Base-by-base conservation (phyloP, 2,888 invertebrate genomes). In the Leistus spinibarbis region DNA sequence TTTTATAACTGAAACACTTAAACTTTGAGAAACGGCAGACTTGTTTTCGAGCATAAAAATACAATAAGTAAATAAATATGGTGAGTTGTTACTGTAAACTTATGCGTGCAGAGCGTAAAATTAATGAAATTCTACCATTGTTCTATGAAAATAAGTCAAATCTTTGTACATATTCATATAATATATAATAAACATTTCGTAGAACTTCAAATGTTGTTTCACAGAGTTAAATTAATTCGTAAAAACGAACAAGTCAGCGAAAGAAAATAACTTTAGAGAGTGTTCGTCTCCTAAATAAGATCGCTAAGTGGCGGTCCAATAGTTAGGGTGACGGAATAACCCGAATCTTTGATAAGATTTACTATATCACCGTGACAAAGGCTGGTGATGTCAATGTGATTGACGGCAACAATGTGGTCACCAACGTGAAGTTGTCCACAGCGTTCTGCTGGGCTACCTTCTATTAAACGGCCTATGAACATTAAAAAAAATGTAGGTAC, bases 311-410 rank as follows among this genome's bases (percentile, higher is more conserved):
- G 90, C 78, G 89, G 88, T 19, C 90, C 90, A 76, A 96, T 95
- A 13, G 95, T 95, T 68, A 96, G 88, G 0, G 95, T 95, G 76
- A 98, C 97, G 65, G 94, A 91, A 79, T 95, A 90, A 20, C 98
- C 98, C 0, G 98, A 98, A 83, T 96, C 97, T 86, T 98, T 99
- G 82, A 99, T 99, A 77, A 99, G 91, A 83, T 97, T 96, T 2
- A 99, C 98, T 76, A 99, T 97, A 82, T 98, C 97, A 40, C 97
- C 97, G 83, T 99, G 99, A 79, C 95, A 94, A 85, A 98, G 90
- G 83, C 94, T 93, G 77, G 95, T 92, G 79, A 99, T 97, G 81
- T 96, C 93, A 70, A 94, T 92, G 77, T 94, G 93, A 88, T 99
- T 99, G 54, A 99, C 98, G 65, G 97, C 97, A 67, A 98, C 89